Evolutionary conservation across 2,797 vertebrate species (phyloP), one percentile per base, ranked within the genome.

Genomic region (Pampus argenteus): DNA sequence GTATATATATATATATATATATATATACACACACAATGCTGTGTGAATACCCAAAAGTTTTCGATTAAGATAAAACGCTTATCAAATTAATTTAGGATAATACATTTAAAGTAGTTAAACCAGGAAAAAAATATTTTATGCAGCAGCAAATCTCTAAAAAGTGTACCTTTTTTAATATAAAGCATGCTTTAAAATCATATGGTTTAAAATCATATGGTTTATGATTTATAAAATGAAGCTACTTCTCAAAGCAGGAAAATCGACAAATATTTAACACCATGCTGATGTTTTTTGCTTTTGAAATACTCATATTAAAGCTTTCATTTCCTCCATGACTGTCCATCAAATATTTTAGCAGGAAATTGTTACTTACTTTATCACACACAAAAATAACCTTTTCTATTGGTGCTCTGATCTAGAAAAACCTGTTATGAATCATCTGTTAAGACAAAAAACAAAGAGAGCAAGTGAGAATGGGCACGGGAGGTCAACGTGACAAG

Each of bases 371-470:
- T 28, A 29, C 15, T 5, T 14, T n/a, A 9, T 48, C 42, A 48
- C 9, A 22, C 1, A 40, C 25, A 20, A 1, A 40, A 47, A 38
- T 22, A 51, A 17, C 9, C 20, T 1, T 48, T 29, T 38, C 1
- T 45, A 13, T 26, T 4, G 2, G 22, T 29, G 47, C 34, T 23
- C 28, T 18, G 13, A n/a, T 58, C 87, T 83, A 42, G 88, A 86
- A 76, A 86, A 91, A 91, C 89, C 83, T 58, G 88, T 87, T 87
- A 45, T 73, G 55, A 49, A 22, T 80, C 67, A 68, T 48, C 66
- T 54, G 23, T 15, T 57, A 8, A 18, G n/a, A 14, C 22, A 50
- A 55, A 47, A 62, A 50, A 55, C 44, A 62, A 76, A 70, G 65
- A 49, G 59, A 63, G 20, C 11, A 55, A 69, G 15, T 11, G 8